Percentiles rank a stretch among this genome's conserved stretches.
Conservation (phyloP, 2,797 vertebrate species). For the Amblyopsis hoosieri region DNA sequence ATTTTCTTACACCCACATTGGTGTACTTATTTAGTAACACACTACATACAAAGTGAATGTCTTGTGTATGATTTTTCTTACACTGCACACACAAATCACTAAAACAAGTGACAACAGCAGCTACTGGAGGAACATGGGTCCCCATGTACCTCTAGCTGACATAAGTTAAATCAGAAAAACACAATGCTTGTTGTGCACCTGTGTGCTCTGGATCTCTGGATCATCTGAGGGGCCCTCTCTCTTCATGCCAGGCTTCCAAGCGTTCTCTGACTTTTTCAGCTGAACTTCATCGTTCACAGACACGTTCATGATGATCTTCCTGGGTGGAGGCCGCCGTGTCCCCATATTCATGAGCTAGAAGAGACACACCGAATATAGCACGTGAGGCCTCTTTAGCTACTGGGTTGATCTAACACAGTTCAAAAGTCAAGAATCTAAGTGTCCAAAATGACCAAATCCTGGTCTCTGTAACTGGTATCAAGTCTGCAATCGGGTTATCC, state of each 20-base stretch:
- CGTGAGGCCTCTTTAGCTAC: neutral
- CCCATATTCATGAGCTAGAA: slow-evolving; percentile 76
- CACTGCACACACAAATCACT: too few relatives aligned
- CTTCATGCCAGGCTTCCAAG: slow-evolving; percentile 94
- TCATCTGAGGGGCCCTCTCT: slow-evolving; percentile 82
- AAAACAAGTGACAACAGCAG: too few relatives aligned
- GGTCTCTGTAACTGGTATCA: too few relatives aligned
- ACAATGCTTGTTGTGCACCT: slow-evolving; percentile 70
- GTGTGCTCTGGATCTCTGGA: slow-evolving; percentile 75
- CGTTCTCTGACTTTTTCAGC: slow-evolving; percentile 92
- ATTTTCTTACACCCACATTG: too few relatives aligned
- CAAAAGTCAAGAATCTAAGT: neutral
- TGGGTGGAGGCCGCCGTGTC: slow-evolving; percentile 76
- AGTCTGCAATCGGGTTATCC: too few relatives aligned
- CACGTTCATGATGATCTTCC: slow-evolving; percentile 94
- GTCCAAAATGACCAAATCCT: too few relatives aligned
- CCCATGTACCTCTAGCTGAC: too few relatives aligned
- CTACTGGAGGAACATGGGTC: too few relatives aligned
- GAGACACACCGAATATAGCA: neutral
- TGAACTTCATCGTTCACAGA: slow-evolving; percentile 90
- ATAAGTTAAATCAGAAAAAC: too few relatives aligned
- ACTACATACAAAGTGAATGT: too few relatives aligned
- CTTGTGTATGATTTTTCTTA: too few relatives aligned
- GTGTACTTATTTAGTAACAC: too few relatives aligned
- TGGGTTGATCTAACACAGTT: neutral